These are phyloP conservation scores for Uromys caudimaculatus DNA, from an alignment of 2,797 vertebrate species.

Conservation along the genomic window DNA sequence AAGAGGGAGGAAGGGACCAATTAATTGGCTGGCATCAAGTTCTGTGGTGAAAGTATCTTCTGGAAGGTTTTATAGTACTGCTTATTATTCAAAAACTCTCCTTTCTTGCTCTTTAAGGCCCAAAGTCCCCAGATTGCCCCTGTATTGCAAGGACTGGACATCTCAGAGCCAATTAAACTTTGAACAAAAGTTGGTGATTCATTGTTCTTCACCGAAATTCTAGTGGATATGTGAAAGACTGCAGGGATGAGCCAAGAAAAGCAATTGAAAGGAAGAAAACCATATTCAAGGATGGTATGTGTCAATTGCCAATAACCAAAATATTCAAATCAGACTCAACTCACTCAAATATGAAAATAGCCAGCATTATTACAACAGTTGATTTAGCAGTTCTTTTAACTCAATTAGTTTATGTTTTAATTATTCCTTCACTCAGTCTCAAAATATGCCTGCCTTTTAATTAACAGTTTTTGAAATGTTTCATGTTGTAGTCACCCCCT, in stretches of 20 bases:
- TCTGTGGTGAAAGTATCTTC: constrained; percentile 1
- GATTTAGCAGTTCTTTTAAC: not conserved
- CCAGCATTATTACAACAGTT: not conserved
- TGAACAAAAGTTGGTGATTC: not conserved
- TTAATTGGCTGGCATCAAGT: not conserved
- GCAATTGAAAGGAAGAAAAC: not conserved
- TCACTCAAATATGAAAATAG: not conserved
- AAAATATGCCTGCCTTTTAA: constrained; percentile 40
- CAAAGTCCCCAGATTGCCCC: not conserved
- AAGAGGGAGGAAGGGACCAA: not conserved
- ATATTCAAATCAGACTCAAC: not conserved
- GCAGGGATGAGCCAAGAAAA: not conserved
- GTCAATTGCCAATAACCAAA: not conserved
- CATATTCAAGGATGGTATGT: not conserved
- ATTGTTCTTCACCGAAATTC: not conserved
- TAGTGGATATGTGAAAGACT: not conserved
- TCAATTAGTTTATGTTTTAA: not conserved
- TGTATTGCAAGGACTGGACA: not conserved
- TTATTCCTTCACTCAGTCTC: not conserved
- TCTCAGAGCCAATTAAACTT: not conserved
- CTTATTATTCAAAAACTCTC: constrained; percentile 2
- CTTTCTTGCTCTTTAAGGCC: not conserved
- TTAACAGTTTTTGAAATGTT: constrained; percentile 10
- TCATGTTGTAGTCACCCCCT: not conserved
- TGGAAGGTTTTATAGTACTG: not conserved